These are phyloP conservation scores for Chrysolina americana DNA, from an alignment of 2,888 invertebrate species.

Conservation along the genomic window DNA sequence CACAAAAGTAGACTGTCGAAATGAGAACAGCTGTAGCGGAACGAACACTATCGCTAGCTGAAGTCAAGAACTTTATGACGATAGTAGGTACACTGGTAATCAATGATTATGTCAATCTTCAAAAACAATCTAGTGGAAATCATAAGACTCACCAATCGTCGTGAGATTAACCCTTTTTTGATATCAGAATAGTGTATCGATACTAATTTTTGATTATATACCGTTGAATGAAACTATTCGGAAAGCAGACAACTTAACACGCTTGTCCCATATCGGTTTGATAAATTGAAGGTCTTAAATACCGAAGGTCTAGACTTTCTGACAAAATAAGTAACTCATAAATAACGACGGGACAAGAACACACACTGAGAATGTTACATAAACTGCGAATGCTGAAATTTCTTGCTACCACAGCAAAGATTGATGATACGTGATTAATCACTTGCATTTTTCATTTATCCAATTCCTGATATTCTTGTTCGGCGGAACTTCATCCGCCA, in stretches of 20 bases:
- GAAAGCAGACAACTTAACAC: neutral
- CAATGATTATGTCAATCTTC: no score
- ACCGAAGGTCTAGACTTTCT: constrained; percentile 3
- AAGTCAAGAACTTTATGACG: no score
- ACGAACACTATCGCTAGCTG: no score
- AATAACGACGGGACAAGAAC: constrained; percentile 39
- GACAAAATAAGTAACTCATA: constrained; percentile 29
- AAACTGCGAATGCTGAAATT: constrained; percentile 37
- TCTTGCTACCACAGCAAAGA: neutral
- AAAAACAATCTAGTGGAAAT: no score
- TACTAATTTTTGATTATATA: neutral
- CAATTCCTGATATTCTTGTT: neutral
- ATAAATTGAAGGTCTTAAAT: constrained; percentile 4
- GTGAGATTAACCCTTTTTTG: no score
- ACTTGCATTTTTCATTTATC: constrained; percentile 49
- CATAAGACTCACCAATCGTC: no score
- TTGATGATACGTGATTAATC: constrained; percentile 36
- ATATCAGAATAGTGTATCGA: no score
- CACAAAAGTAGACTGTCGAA: no score
- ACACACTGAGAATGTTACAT: constrained; percentile 46
- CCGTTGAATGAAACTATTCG: neutral
- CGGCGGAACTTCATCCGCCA: no score
- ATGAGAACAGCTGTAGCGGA: no score
- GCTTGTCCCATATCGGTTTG: neutral
- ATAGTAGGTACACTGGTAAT: no score